Percentiles rank a stretch among this genome's conserved stretches.
These are phyloP conservation scores for Diadophis punctatus DNA, from an alignment of 2,113 vertebrate species.

Conservation along the genomic window DNA sequence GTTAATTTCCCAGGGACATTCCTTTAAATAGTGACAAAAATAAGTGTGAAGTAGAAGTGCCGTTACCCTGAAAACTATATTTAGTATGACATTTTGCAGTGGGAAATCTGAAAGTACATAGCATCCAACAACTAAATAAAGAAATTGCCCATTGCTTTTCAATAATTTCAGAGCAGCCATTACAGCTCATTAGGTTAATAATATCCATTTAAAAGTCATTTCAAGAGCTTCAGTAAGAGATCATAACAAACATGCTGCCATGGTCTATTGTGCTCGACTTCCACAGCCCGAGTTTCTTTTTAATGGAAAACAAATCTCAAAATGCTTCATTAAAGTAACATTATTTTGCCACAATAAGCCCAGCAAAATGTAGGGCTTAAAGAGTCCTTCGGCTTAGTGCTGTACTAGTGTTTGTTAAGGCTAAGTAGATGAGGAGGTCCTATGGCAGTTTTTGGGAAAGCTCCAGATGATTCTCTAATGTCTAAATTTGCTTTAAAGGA, in stretches of 20 bases:
- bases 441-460: slow-evolving; percentile 24
- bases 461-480: slow-evolving; percentile 23
- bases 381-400: background rate
- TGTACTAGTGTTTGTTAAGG: slow-evolving; percentile 21
- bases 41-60: background rate
- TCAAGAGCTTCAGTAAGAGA: slow-evolving; percentile 24
- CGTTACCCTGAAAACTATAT: slow-evolving; percentile 9
- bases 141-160: slow-evolving; percentile 26
- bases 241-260: slow-evolving; percentile 16
- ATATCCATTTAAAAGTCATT: slow-evolving; percentile 37
- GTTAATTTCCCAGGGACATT: background rate
- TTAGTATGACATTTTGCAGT: slow-evolving; percentile 21
- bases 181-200: slow-evolving; percentile 32
- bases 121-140: background rate
- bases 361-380: slow-evolving; percentile 40
- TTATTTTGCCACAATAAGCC: slow-evolving; percentile 38
- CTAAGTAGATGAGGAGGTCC: slow-evolving; percentile 7
- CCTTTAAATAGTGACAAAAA: background rate
- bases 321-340: slow-evolving; percentile 28
- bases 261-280: slow-evolving; percentile 23
- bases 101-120: background rate
- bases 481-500: slow-evolving; percentile 14
- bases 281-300: slow-evolving; percentile 23
- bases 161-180: slow-evolving; percentile 30
- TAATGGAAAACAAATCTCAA: slow-evolving; percentile 33